Base-by-base conservation (phyloP, 1,140 invertebrate genomes). In the Scylla paramamosain region DNA sequence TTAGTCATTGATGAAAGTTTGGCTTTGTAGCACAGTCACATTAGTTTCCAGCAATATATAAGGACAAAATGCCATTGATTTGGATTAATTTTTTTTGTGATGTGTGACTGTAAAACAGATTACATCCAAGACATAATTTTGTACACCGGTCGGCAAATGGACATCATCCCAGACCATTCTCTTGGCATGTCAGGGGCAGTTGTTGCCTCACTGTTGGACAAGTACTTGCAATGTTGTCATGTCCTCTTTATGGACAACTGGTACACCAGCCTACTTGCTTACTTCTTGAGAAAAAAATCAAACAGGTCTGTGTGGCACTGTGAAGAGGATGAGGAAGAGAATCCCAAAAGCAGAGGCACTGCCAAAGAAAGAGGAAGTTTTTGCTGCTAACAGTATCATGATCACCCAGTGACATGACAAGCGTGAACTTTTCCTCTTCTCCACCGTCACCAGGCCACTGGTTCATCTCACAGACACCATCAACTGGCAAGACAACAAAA, bases 351-450 rank as follows among this genome's bases (percentile, higher is more conserved):
- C 29, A 16, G 84, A 2, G 2, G 7, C 12, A 32, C 4, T 87
- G 84, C 14, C 84, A 45, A 87, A 87, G 28, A 45, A 87, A 29
- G 10, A 87, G 84, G 84, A 16, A 4, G 4, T 16, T 4, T 87
- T 32, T 28, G 10, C 10, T 25, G 28, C 14, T 20, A 87, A 87
- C 28, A 87, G 29, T 28, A 87, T 87, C 39, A 8, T 87, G 8
- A 87, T 87, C 8, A 87, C 84, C 39, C 84, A 87, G 8, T 87
- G 84, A 28, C 39, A 87, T 31, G 84, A 87, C 84, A 87, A 87
- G 39, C 7, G 84, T 4, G 84, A 87, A 20, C 3, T 67, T 25
- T 67, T 87, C 84, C 7, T 87, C 14, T 28, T 87, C 14, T 87
- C 84, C 14, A 28, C 39, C 14, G 39, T 16, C 25, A 87, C 10